These are phyloP conservation scores for Lophotriccus pileatus DNA, from an alignment of 2,797 vertebrate species.

Conservation along the genomic window DNA sequence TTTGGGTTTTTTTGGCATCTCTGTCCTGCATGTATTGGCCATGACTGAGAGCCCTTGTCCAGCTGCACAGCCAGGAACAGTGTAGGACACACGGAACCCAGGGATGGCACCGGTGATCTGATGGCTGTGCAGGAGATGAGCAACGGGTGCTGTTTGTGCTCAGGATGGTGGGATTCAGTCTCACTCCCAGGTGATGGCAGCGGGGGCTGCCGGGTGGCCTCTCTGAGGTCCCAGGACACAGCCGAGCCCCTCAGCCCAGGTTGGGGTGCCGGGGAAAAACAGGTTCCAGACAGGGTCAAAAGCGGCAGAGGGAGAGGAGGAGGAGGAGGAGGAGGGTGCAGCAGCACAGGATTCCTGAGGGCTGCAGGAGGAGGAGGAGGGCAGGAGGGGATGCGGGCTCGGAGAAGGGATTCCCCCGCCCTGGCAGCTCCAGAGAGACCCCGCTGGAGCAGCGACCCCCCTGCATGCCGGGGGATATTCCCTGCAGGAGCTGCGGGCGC, in stretches of 20 bases:
- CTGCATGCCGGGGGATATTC: background rate
- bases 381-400: background rate
- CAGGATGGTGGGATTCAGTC: background rate
- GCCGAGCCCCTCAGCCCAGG: background rate
- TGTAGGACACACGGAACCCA: too few relatives aligned
- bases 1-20: too few relatives aligned
- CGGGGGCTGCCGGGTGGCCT: too few relatives aligned
- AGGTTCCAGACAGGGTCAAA: background rate
- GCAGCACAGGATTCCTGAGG: background rate
- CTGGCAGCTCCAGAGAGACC: background rate
- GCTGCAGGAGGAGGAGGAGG: background rate
- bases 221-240: background rate
- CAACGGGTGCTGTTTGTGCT: background rate
- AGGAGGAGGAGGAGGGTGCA: background rate
- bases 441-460: background rate
- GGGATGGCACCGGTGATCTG: rapidly evolving
- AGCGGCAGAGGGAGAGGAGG: background rate
- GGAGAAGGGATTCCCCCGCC: background rate
- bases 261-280: background rate
- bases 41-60: background rate
- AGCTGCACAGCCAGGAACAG: background rate
- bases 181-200: background rate
- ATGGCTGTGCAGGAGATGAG: background rate
- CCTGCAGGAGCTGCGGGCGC: background rate
- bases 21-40: background rate